Evolutionary conservation across 2,888 invertebrate species (phyloP).

Genomic region (Dolichomitus sp.): DNA sequence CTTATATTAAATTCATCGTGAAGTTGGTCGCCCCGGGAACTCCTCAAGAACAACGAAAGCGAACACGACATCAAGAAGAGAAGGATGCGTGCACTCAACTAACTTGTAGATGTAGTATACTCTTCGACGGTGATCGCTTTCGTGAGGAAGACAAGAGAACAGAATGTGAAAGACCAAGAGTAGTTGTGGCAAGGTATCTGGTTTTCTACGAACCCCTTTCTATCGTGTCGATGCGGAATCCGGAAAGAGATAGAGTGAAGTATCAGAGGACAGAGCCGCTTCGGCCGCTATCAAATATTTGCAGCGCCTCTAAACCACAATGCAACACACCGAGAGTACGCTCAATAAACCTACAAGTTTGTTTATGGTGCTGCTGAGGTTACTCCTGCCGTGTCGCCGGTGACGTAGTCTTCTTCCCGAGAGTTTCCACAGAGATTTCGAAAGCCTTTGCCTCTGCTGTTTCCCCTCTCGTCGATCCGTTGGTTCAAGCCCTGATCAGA

Average conservation of each 20-base stretch:
- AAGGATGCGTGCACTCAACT: slow-evolving; percentile 4
- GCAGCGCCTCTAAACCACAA: slow-evolving; percentile 79
- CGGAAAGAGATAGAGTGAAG: slow-evolving; percentile 40
- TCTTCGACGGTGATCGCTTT: slow-evolving; percentile 41
- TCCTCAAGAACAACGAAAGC: not conserved
- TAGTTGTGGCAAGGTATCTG: slow-evolving; percentile 33
- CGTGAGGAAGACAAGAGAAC: slow-evolving; percentile 8
- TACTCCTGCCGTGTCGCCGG: slow-evolving; percentile 65
- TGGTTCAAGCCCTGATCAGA: slow-evolving; percentile 27
- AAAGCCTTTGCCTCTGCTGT: slow-evolving; percentile 55
- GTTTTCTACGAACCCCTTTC: slow-evolving; percentile 34
- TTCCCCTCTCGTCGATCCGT: slow-evolving; percentile 15
- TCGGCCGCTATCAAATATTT: slow-evolving; percentile 83
- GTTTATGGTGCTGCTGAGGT: slow-evolving; percentile 76
- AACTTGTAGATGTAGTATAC: slow-evolving; percentile 6
- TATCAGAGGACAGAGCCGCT: slow-evolving; percentile 41
- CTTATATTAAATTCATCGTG: slow-evolving; percentile 6
- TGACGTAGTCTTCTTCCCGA: slow-evolving; percentile 72
- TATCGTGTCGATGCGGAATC: slow-evolving; percentile 45
- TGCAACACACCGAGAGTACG: slow-evolving; percentile 69
- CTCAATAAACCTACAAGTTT: slow-evolving; percentile 84
- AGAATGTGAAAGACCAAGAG: slow-evolving; percentile 38
- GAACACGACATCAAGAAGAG: not conserved
- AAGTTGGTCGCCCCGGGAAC: not conserved
- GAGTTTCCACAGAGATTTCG: slow-evolving; percentile 63